phyloP scores from a whole-genome alignment of 2,113 vertebrate species.

The Paralichthys olivaceus region DNA sequence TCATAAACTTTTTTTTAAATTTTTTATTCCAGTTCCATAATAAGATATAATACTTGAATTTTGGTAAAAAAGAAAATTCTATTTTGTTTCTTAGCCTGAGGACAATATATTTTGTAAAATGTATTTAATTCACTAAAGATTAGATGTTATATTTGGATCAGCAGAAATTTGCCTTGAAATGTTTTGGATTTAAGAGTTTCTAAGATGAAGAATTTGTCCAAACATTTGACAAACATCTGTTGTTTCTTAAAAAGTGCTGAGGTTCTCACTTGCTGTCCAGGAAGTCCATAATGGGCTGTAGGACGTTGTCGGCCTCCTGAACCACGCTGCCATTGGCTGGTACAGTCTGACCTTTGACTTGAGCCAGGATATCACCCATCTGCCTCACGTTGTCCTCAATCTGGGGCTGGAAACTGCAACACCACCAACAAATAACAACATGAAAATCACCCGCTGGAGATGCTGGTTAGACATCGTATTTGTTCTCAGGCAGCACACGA shows the following conservation, averaged over 20 bases:
- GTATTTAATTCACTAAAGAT: no score
- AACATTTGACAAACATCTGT: neutral
- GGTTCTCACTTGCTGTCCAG: conserved; percentile 95
- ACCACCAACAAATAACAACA: conserved; percentile 15
- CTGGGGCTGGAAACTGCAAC: conserved; percentile 92
- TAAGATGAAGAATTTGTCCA: neutral
- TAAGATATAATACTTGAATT: no score
- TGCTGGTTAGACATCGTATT: neutral
- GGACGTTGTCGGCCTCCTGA: conserved; percentile 94
- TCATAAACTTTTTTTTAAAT: no score
- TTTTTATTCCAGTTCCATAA: no score
- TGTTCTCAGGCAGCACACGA: neutral
- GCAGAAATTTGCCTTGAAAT: neutral
- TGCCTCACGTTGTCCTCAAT: conserved; percentile 95
- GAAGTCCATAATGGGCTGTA: conserved; percentile 98
- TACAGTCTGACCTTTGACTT: conserved; percentile 96
- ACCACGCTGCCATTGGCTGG: conserved; percentile 95
- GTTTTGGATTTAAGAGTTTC: no score
- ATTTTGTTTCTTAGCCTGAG: no score
- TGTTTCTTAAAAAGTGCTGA: neutral
- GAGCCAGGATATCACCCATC: conserved; percentile 96
- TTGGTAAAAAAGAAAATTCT: no score
- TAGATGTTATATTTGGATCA: no score
- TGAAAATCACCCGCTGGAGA: neutral
- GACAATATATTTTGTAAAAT: no score